These are phyloP conservation scores for Epinotia bilunana DNA, from an alignment of 2,888 invertebrate genomes.

Conservation along the genomic window DNA sequence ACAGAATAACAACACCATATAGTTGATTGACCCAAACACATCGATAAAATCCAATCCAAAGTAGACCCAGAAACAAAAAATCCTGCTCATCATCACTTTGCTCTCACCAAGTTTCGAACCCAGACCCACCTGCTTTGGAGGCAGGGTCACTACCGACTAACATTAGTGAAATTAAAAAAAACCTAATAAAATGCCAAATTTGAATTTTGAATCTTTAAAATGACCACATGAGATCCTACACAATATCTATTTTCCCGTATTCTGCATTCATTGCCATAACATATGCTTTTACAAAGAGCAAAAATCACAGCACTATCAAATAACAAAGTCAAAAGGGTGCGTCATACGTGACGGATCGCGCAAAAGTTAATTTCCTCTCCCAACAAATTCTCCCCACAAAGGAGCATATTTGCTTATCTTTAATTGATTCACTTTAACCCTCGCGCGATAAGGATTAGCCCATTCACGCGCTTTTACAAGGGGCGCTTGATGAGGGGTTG, in stretches of 20 bases:
- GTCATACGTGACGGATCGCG: slow-evolving; percentile 46
- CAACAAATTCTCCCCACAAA: slow-evolving; percentile 77
- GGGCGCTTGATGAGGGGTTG: slow-evolving; percentile 76
- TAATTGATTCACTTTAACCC: slow-evolving; percentile 84
- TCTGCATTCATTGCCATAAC: slow-evolving; percentile 1
- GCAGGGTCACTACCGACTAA: too few species aligned
- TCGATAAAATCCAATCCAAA: too few species aligned
- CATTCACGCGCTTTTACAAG: slow-evolving; percentile 84
- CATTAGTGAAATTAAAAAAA: too few species aligned
- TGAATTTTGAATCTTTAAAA: too few species aligned
- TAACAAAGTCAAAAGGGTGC: slow-evolving; percentile 39
- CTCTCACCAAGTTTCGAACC: too few species aligned
- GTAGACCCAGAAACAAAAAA: too few species aligned
- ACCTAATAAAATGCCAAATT: too few species aligned
- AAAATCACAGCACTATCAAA: slow-evolving; percentile 42
- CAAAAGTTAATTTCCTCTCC: slow-evolving; percentile 81
- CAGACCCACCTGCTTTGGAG: too few species aligned
- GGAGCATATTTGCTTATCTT: slow-evolving; percentile 83
- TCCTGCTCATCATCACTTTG: too few species aligned
- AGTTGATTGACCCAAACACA: too few species aligned
- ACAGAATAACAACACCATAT: too few species aligned
- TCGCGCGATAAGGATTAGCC: slow-evolving; percentile 81
- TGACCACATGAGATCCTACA: not conserved
- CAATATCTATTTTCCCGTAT: not conserved
- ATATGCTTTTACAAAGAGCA: slow-evolving; percentile 15